Conservation (phyloP, 2,797 vertebrate genomes). For the Oophaga sylvatica region DNA sequence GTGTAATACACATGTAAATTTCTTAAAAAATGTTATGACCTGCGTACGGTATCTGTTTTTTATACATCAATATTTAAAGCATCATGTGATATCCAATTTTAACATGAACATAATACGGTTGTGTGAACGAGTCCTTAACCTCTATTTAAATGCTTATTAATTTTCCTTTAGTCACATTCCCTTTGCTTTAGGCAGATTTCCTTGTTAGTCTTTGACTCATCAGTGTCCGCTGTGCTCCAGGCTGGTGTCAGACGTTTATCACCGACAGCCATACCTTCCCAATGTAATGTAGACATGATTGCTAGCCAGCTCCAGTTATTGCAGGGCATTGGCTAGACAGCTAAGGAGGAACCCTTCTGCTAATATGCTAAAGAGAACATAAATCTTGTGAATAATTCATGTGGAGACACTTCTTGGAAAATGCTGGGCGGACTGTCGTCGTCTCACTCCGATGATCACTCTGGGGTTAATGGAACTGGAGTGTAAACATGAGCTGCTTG, state of each 20-base stretch:
- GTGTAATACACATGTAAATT: no score
- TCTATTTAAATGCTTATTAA: background rate
- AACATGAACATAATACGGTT: no score
- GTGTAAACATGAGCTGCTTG: constrained; percentile 51
- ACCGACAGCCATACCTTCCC: constrained; percentile 6
- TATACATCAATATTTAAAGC: no score
- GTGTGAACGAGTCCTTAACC: background rate
- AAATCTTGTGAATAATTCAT: constrained; percentile 34
- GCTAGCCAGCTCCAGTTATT: constrained; percentile 1
- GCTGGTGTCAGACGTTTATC: constrained; percentile 11
- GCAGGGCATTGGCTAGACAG: constrained; percentile 9
- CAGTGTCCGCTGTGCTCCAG: background rate
- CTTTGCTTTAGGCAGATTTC: background rate
- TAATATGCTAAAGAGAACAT: constrained; percentile 33
- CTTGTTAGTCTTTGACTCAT: background rate
- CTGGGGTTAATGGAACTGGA: constrained; percentile 54
- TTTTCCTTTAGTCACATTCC: background rate
- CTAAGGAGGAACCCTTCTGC: constrained; percentile 19
- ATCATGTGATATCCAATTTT: no score
- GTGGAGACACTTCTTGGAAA: constrained; percentile 38
- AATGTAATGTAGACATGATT: constrained; percentile 25
- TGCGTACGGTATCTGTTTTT: no score
- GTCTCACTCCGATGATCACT: constrained; percentile 9
- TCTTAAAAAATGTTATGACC: no score
- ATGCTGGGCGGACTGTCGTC: constrained; percentile 11